Evolutionary conservation across 2,797 vertebrate genomes (phyloP).

Genomic region (Silurus aristotelis): DNA sequence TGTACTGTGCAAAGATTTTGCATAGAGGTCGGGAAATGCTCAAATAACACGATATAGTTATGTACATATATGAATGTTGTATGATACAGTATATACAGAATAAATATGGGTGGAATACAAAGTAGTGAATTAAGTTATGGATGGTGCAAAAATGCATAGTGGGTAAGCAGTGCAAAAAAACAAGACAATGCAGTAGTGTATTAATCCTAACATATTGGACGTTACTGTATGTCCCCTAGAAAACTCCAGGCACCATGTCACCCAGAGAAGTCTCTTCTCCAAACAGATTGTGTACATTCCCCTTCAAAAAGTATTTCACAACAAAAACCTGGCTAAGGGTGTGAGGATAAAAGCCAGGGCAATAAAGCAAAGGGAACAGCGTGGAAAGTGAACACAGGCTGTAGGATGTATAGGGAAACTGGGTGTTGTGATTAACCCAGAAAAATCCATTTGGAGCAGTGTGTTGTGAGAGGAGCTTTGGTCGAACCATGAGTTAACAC

Average conservation of each 20-base stretch:
- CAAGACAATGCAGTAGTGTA: not conserved
- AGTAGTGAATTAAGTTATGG: no score
- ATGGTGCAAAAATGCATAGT: no score
- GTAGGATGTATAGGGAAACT: not conserved
- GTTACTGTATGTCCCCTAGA: not conserved
- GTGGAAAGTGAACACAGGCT: not conserved
- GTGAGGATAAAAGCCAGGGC: not conserved
- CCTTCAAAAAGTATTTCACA: not conserved
- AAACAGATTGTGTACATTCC: not conserved
- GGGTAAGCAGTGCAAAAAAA: no score
- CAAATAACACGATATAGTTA: no score
- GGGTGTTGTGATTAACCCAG: not conserved
- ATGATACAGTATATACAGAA: no score
- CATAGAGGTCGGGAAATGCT: no score
- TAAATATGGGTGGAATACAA: no score
- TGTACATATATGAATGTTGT: no score
- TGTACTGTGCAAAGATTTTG: no score
- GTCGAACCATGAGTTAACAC: constrained; percentile 46
- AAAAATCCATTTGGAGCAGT: constrained; percentile 46
- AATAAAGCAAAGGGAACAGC: not conserved
- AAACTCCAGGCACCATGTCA: no score
- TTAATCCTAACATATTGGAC: not conserved
- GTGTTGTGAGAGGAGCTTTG: constrained; percentile 50
- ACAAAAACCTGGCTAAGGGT: not conserved
- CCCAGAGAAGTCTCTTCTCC: not conserved